Percentiles rank a stretch among this genome's conserved stretches.
Evolutionary conservation across 2,113 vertebrate genomes (phyloP).

Genomic region (Bos indicus): DNA sequence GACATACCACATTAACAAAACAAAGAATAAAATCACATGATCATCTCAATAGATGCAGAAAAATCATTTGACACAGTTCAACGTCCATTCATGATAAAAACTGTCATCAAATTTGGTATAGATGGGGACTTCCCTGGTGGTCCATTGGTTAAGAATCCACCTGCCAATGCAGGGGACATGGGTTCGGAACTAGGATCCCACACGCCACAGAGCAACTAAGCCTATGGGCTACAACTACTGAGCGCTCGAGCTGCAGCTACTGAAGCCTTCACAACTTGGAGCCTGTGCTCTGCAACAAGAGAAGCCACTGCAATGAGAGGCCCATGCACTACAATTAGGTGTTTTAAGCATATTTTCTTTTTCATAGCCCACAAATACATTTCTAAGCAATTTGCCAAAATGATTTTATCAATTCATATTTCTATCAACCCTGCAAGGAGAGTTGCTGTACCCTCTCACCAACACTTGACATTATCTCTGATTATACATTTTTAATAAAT

Average conservation of each 20-base stretch:
- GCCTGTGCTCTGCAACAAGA: background rate
- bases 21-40: background rate
- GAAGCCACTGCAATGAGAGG: background rate
- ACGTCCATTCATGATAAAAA: background rate
- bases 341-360: background rate
- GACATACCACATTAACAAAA: background rate
- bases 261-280: background rate
- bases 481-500: background rate
- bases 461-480: background rate
- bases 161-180: background rate
- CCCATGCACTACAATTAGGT: background rate
- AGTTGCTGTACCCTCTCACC: background rate
- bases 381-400: background rate
- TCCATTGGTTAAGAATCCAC: background rate
- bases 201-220: background rate
- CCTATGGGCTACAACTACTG: background rate
- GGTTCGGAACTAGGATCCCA: background rate
- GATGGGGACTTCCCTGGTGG: background rate
- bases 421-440: background rate
- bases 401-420: background rate
- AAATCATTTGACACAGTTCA: background rate
- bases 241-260: accelerated
- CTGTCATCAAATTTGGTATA: background rate
- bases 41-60: background rate
- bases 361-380: background rate